Evolutionary conservation across 2,888 invertebrate genomes (phyloP).

Genomic region (Sesia apiformis): DNA sequence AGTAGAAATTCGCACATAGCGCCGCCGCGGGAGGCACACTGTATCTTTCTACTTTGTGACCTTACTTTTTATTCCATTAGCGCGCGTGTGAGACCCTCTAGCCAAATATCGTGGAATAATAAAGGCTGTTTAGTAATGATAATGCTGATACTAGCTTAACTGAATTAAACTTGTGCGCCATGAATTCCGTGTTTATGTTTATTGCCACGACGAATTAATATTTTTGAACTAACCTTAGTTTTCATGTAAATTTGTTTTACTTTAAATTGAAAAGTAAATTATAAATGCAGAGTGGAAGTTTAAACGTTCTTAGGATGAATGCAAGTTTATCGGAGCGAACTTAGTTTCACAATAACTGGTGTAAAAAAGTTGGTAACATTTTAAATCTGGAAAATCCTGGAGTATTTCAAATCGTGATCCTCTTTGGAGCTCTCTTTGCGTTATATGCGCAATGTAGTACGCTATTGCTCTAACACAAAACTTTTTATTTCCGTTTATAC

Average conservation of each 20-base stretch:
- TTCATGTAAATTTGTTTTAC: conserved; percentile 10
- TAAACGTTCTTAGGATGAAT: conserved; percentile 18
- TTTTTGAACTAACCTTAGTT: conserved; percentile 31
- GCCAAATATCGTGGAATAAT: conserved; percentile 72
- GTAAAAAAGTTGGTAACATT: conserved; percentile 46
- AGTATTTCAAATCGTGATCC: conserved; percentile 55
- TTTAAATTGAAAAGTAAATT: conserved; percentile 8
- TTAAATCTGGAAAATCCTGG: conserved; percentile 37
- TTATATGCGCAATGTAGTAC: conserved; percentile 65
- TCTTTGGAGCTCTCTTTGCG: conserved; percentile 49
- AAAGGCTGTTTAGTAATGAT: conserved; percentile 73
- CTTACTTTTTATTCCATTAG: conserved; percentile 76
- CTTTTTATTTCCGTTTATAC: conserved; percentile 75
- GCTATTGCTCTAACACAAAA: conserved; percentile 71
- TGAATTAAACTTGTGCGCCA: conserved; percentile 56
- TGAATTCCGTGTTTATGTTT: conserved; percentile 50
- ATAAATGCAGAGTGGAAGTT: conserved; percentile 23
- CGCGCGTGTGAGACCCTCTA: conserved; percentile 66
- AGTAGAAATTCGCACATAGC: conserved; percentile 70
- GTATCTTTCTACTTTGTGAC: conserved; percentile 73
- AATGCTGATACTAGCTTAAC: conserved; percentile 57
- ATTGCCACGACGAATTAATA: conserved; percentile 35
- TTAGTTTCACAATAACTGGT: conserved; percentile 33
- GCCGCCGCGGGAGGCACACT: conserved; percentile 65
- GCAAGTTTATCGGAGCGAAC: conserved; percentile 19